A percentile compares a stretch with the other conserved stretches of the same genome.
These are phyloP conservation scores for Punctoribates punctum DNA, from an alignment of 2,888 invertebrate genomes.

Conservation along the genomic window DNA sequence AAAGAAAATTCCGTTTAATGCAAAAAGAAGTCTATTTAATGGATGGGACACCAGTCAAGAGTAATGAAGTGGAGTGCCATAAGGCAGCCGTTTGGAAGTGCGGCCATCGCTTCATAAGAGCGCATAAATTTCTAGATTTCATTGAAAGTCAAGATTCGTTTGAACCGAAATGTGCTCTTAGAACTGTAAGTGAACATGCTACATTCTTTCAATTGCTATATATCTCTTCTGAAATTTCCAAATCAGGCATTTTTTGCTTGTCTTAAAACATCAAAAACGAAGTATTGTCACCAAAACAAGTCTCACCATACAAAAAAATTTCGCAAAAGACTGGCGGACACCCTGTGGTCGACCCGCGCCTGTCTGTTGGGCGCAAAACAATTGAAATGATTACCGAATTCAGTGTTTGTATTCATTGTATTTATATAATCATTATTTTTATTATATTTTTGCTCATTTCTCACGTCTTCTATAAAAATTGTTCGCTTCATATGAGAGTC, in stretches of 20 bases:
- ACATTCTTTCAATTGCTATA: neutral
- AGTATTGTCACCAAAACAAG: constrained; percentile 42
- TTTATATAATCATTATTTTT: too few relatives aligned
- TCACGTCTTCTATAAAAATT: too few relatives aligned
- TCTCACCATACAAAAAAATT: constrained; percentile 43
- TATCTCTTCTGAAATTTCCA: too few relatives aligned
- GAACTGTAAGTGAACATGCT: constrained; percentile 43
- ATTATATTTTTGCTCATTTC: too few relatives aligned
- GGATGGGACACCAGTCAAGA: neutral
- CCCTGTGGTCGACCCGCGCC: constrained; percentile 45
- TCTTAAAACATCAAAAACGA: constrained; percentile 43
- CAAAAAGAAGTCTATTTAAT: constrained; percentile 12
- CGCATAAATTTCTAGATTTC: constrained; percentile 44
- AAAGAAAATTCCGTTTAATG: too few relatives aligned
- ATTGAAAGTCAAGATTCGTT: constrained; percentile 43
- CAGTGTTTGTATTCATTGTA: neutral
- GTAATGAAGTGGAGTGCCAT: constrained; percentile 43
- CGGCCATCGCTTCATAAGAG: constrained; percentile 46
- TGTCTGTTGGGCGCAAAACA: constrained; percentile 43
- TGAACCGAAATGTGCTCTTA: constrained; percentile 45
- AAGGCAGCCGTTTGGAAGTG: constrained; percentile 46
- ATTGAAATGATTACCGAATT: neutral
- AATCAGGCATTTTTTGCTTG: constrained; percentile 47
- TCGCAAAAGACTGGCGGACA: constrained; percentile 44
- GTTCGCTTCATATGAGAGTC: too few relatives aligned